Evolutionary conservation across 2,113 vertebrate genomes (phyloP), one percentile per base, ranked within the genome.

Genomic region (Garra rufa): DNA sequence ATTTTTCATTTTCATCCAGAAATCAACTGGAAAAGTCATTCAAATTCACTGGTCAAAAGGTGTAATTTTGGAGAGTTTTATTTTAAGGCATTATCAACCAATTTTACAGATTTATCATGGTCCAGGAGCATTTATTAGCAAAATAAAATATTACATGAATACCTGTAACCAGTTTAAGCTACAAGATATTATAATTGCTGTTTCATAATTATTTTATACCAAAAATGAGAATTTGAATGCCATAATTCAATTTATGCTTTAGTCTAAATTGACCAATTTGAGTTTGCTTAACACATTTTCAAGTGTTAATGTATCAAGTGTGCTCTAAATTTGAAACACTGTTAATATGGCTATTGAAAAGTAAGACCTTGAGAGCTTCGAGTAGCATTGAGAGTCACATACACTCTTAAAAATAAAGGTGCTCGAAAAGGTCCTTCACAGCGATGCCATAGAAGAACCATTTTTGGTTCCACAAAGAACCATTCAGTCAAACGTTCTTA

Each of bases 41-140:
- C 14, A 63, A 63, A 24, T 63, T 63, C 24, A 63, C 24, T 63
- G 24, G n/a, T 61, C 57, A 61, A 26, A 61, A 61, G 3, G n/a
- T 17, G n/a, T 44, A 41, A 28, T 61, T 43, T 44, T 43, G 1
- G 3, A 61, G 11, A 9, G 55, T 63, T 61, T 61, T 79, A 59
- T 78, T 78, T 78, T 1, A 24, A 61, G 38, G n/a, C 55, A 59
- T 8, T 38, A 38, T 4, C 30, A 61, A 44, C 43, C 1, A 28
- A 61, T 43, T 61, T 26, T 38, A 61, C n/a, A 1, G 9, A 78
- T 61, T 15, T 28, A 43, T 78, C 0, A 5, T 43, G 43, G 34
- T 17, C 17, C 55, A 78, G 38, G 34, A 78, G n/a, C 38, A 26
- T 79, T 79, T 61, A 79, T 61, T 43, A 63, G 21, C 14, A 61